Percentiles rank a stretch among this genome's conserved stretches.
Conservation (phyloP, 2,797 vertebrate species). For the Oophaga sylvatica region DNA sequence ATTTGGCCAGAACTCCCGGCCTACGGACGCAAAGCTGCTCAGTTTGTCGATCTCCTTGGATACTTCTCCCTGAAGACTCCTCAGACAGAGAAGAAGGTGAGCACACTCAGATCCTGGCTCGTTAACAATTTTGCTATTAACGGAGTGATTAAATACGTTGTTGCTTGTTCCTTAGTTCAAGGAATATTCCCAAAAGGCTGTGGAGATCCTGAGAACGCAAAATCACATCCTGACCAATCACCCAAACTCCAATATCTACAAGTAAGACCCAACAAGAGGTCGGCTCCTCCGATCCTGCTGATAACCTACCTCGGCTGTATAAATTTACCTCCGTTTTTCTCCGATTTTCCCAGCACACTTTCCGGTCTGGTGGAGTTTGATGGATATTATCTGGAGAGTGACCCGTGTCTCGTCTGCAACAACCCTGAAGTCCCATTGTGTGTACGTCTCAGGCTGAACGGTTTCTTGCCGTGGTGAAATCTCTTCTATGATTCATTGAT, state of each 20-base stretch:
- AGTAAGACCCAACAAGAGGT: slow-evolving; percentile 75
- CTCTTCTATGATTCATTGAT: not conserved
- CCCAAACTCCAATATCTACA: slow-evolving; percentile 99
- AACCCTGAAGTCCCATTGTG: slow-evolving; percentile 98
- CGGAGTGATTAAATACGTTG: not conserved
- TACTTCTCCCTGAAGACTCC: slow-evolving; percentile 98
- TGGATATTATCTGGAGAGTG: slow-evolving; percentile 95
- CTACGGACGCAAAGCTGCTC: slow-evolving; percentile 97
- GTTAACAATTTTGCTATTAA: not conserved
- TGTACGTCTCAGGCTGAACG: slow-evolving; percentile 75
- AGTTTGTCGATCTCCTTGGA: slow-evolving; percentile 96
- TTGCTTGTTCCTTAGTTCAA: slow-evolving; percentile 79
- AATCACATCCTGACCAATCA: slow-evolving; percentile 99
- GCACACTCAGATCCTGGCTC: fast-evolving
- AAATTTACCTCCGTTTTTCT: not conserved
- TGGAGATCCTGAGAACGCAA: slow-evolving; percentile 94
- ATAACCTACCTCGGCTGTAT: not conserved
- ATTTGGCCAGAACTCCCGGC: slow-evolving; percentile 98
- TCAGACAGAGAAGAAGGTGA: slow-evolving; percentile 97
- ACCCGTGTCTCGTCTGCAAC: slow-evolving; percentile 98
- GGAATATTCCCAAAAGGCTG: slow-evolving; percentile 97
- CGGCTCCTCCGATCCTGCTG: not conserved
- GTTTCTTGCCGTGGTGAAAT: not conserved
- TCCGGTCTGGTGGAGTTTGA: slow-evolving; percentile 98
- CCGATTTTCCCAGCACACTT: slow-evolving; percentile 80